Evolutionary conservation across 2,113 vertebrate species (phyloP).

Genomic region (Corythoichthys haematopterus): DNA sequence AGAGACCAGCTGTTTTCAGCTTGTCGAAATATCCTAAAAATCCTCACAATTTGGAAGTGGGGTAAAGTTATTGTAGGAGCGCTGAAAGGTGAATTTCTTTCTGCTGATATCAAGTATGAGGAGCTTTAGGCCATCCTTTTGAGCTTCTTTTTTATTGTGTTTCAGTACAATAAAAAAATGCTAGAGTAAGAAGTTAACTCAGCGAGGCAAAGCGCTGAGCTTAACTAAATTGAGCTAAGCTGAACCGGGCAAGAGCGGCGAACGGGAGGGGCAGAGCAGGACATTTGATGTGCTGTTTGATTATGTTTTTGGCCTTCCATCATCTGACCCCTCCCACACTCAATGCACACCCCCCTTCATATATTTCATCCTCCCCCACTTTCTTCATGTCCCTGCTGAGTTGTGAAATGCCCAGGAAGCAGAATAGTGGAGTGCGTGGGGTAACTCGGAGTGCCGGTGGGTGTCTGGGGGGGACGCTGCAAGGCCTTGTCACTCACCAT

Average conservation of each 20-base stretch:
- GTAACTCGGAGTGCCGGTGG: constrained; percentile 10
- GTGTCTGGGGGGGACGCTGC: constrained; percentile 4
- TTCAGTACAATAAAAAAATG: constrained; percentile 31
- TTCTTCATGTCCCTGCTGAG: constrained; percentile 48
- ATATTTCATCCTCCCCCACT: not conserved
- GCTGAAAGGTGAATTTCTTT: constrained; percentile 16
- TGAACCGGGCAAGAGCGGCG: constrained; percentile 23
- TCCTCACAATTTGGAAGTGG: constrained; percentile 1
- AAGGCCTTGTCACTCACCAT: constrained; percentile 77
- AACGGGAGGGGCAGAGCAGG: constrained; percentile 31
- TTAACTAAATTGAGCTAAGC: constrained; percentile 45
- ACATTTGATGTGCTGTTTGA: constrained; percentile 54
- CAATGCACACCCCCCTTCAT: not conserved
- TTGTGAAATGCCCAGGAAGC: constrained; percentile 58
- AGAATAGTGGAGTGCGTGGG: constrained; percentile 35
- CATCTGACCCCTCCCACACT: constrained; percentile 5
- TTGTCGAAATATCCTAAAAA: constrained; percentile 21
- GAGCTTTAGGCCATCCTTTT: constrained; percentile 65
- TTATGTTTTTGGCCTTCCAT: constrained; percentile 43
- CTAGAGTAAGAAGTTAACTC: constrained; percentile 52
- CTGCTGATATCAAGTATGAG: constrained; percentile 58
- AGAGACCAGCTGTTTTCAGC: constrained; percentile 25
- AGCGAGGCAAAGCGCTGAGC: constrained; percentile 53
- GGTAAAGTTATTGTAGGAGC: not conserved
- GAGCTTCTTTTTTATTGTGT: constrained; percentile 42